These are phyloP conservation scores for Lycaon pictus DNA, from an alignment of 2,113 vertebrate species.

Conservation along the genomic window DNA sequence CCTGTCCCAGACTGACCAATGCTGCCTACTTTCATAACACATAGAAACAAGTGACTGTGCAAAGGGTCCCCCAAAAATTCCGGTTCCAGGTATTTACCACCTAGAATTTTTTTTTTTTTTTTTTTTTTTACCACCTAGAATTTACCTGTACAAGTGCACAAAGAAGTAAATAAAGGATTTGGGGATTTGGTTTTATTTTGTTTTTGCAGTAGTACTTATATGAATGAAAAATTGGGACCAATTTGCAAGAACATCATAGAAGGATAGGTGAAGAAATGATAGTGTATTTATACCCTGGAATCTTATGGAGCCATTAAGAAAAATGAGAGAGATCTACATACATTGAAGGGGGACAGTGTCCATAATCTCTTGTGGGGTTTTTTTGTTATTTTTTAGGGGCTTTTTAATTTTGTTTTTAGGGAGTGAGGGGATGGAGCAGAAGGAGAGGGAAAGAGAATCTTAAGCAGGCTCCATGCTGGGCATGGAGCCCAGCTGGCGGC, in stretches of 20 bases:
- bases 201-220: neutral
- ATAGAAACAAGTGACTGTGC: neutral
- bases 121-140: neutral
- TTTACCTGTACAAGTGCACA: neutral
- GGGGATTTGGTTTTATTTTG: neutral
- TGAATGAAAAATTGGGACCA: conserved; percentile 8
- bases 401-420: neutral
- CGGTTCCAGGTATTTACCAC: neutral
- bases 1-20: no score
- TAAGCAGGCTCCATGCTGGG: neutral
- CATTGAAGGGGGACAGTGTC: neutral
- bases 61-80: neutral
- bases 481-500: neutral
- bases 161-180: neutral
- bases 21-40: neutral
- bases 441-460: neutral
- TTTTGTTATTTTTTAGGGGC: neutral
- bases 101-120: neutral
- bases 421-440: neutral
- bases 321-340: neutral
- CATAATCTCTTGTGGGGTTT: neutral
- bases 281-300: neutral
- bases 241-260: neutral
- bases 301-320: neutral
- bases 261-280: neutral